phyloP scores from a whole-genome alignment of 2,888 invertebrate species.

The Exephanes ischioxanthus region DNA sequence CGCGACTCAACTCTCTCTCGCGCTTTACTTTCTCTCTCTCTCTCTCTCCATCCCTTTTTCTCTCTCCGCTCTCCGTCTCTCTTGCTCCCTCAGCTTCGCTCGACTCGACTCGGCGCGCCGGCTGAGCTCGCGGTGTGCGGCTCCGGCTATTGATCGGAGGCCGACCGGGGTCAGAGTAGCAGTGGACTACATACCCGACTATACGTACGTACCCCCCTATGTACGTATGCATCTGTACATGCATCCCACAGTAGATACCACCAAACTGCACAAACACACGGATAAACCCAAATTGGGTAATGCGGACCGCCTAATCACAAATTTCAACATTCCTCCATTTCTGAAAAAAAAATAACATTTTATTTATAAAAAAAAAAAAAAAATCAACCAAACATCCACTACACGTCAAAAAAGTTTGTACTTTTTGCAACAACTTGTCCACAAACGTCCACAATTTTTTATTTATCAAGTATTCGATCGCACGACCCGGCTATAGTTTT shows the following conservation, averaged over 20 bases:
- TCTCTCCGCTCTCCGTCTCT: conserved; percentile 65
- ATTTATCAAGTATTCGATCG: too few relatives aligned
- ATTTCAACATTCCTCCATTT: not conserved
- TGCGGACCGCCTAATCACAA: conserved; percentile 1
- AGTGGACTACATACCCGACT: conserved; percentile 81
- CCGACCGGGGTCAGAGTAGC: conserved; percentile 84
- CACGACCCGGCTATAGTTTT: too few relatives aligned
- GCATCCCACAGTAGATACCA: conserved; percentile 45
- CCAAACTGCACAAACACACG: conserved; percentile 40
- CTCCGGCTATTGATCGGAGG: conserved; percentile 84
- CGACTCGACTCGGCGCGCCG: conserved; percentile 76
- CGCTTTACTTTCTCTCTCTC: conserved; percentile 34
- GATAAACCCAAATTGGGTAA: conserved; percentile 28
- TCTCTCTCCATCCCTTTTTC: conserved; percentile 29
- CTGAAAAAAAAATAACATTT: not conserved
- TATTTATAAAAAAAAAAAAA: not conserved
- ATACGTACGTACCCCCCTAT: conserved; percentile 65
- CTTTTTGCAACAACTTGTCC: too few relatives aligned
- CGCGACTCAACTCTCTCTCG: conserved; percentile 59
- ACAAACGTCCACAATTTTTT: too few relatives aligned
- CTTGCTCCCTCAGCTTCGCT: conserved; percentile 47
- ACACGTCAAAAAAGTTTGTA: not conserved
- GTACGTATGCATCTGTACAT: conserved; percentile 50
- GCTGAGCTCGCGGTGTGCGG: conserved; percentile 77
- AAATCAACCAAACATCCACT: not conserved